These are phyloP conservation scores for Parazoanthus darwini DNA, from an alignment of 92 coral and sea anemone species.

Conservation along the genomic window DNA sequence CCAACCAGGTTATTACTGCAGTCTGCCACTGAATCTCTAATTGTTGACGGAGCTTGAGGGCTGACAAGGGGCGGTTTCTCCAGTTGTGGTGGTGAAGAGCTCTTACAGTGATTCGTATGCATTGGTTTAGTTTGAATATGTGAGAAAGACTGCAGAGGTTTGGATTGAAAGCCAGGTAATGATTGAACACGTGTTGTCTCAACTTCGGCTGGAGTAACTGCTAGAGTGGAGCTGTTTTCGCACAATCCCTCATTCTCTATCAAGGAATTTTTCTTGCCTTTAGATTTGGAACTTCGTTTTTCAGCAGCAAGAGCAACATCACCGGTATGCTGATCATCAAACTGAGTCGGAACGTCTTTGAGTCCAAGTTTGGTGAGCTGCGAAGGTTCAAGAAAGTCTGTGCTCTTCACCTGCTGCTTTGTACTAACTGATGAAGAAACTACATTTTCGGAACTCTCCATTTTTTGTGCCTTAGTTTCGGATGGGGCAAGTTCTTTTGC, in stretches of 20 bases:
- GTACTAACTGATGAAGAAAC: not conserved
- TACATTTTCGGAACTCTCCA: not conserved
- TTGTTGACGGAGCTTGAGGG: not conserved
- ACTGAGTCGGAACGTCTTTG: not conserved
- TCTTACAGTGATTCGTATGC: not conserved
- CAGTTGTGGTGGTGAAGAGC: not conserved
- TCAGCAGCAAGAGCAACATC: not conserved
- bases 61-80: not conserved
- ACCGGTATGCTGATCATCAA: not conserved
- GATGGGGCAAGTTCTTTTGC: conserved; percentile 10
- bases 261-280: not conserved
- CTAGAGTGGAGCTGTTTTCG: not conserved
- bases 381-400: not conserved
- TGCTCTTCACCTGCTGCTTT: not conserved
- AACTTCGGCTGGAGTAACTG: conserved; percentile 36
- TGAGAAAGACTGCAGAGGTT: not conserved
- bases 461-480: conserved; percentile 2
- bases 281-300: conserved; percentile 3
- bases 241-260: not conserved
- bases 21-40: not conserved
- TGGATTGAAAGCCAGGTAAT: conserved; percentile 32
- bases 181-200: conserved; percentile 33
- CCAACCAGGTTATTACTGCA: not conserved
- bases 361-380: not conserved
- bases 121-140: conserved; percentile 7